Conservation (phyloP, 1,140 invertebrate species). For the Sitodiplosis mosellana region DNA sequence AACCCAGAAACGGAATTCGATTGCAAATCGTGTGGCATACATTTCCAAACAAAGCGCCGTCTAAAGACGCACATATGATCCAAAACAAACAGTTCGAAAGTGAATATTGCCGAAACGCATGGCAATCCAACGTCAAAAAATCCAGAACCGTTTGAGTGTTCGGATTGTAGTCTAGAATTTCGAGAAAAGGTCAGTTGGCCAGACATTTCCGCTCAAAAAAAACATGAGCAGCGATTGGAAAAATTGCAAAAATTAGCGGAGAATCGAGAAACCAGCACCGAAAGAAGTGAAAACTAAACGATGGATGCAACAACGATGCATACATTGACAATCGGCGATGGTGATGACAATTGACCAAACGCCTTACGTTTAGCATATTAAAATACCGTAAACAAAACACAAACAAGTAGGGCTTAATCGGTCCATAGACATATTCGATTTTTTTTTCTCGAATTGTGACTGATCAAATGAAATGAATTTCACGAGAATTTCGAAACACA, state of each 20-base stretch:
- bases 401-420: no score
- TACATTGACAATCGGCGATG: no score
- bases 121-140: constrained; percentile 69
- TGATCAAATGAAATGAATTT: no score
- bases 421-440: no score
- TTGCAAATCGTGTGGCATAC: constrained; percentile 78
- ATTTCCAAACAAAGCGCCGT: constrained; percentile 80
- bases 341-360: no score
- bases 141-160: constrained; percentile 85
- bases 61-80: constrained; percentile 82
- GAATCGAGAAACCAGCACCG: constrained; percentile 33
- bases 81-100: constrained; percentile 77
- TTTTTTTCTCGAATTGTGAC: no score
- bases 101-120: constrained; percentile 66
- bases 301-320: no score
- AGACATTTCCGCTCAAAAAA: constrained; percentile 93
- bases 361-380: no score
- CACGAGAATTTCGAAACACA: no score
- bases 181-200: constrained; percentile 84
- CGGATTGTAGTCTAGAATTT: constrained; percentile 89
- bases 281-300: background rate
- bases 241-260: constrained; percentile 71
- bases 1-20: constrained; percentile 60
- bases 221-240: constrained; percentile 91
- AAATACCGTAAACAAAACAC: no score